A percentile compares a stretch with the other conserved stretches of the same genome.
phyloP scores from a whole-genome alignment of 2,113 vertebrate species.

The Dipodomys merriami region DNA sequence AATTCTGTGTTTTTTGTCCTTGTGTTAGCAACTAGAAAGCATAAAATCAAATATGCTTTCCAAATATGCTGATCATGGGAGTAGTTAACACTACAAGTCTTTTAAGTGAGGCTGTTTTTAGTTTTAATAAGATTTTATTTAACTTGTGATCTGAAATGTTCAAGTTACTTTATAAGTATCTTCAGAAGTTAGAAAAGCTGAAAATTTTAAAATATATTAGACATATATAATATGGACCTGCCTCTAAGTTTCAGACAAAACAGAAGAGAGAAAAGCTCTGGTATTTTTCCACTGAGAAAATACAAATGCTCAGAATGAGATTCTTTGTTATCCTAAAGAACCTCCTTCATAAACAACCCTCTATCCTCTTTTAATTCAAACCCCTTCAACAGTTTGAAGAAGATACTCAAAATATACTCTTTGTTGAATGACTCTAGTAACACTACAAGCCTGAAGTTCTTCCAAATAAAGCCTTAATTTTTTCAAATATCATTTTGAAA shows the following conservation, averaged over 20 bases:
- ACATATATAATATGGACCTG: neutral
- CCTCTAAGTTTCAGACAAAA: neutral
- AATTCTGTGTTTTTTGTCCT: conserved; percentile 48
- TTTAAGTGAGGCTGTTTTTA: neutral
- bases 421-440: conserved; percentile 36
- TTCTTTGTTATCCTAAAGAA: neutral
- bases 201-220: neutral
- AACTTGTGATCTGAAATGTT: neutral
- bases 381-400: neutral
- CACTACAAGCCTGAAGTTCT: conserved; percentile 8
- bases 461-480: neutral
- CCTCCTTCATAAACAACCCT: neutral
- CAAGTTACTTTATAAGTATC: neutral
- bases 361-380: neutral
- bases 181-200: conserved; percentile 21
- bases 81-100: neutral
- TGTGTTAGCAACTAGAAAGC: conserved; percentile 41
- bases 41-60: neutral
- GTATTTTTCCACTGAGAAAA: conserved; percentile 29
- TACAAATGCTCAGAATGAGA: conserved; percentile 2
- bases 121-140: neutral
- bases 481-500: conserved; percentile 55
- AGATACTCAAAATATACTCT: neutral
- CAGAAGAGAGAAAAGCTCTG: neutral
- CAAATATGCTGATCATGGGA: neutral